A percentile compares a stretch with the other conserved stretches of the same genome.
Conservation (phyloP, 2,888 invertebrate species). For the Cantharis flavilabris region DNA sequence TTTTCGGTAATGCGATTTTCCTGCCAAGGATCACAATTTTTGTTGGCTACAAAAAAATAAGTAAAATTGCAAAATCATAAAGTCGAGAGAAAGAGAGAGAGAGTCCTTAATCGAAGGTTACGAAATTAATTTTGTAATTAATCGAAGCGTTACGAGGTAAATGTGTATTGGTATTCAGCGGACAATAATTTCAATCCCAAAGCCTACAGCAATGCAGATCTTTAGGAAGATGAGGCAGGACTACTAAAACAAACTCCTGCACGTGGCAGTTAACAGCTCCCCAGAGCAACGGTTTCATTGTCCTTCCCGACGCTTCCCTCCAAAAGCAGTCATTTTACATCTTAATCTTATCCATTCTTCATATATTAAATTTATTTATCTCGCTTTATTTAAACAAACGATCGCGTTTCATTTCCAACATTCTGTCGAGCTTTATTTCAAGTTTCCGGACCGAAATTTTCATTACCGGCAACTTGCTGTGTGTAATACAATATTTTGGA, state of each 20-base stretch:
- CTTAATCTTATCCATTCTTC: slow-evolving; percentile 10
- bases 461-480: neutral
- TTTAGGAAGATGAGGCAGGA: slow-evolving; percentile 16
- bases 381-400: neutral
- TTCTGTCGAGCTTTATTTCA: neutral
- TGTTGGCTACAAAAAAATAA: neutral
- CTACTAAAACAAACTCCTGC: slow-evolving; percentile 22
- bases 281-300: slow-evolving; percentile 22
- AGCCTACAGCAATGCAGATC: slow-evolving; percentile 29
- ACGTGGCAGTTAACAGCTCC: slow-evolving; percentile 27
- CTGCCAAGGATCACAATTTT: neutral
- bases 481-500: neutral
- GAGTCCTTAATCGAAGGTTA: neutral
- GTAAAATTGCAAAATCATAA: no score
- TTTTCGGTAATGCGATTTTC: neutral
- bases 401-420: neutral
- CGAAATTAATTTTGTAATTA: neutral
- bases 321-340: slow-evolving; percentile 7
- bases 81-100: no score
- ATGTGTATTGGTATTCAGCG: slow-evolving; percentile 7
- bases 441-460: neutral
- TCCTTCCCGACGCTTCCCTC: slow-evolving; percentile 15
- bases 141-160: neutral
- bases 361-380: slow-evolving; percentile 11
- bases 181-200: slow-evolving; percentile 20